Percentiles rank a stretch among this genome's conserved stretches.
These are phyloP conservation scores for Erythrocercus mccallii DNA, from an alignment of 2,113 vertebrate genomes.

Conservation along the genomic window DNA sequence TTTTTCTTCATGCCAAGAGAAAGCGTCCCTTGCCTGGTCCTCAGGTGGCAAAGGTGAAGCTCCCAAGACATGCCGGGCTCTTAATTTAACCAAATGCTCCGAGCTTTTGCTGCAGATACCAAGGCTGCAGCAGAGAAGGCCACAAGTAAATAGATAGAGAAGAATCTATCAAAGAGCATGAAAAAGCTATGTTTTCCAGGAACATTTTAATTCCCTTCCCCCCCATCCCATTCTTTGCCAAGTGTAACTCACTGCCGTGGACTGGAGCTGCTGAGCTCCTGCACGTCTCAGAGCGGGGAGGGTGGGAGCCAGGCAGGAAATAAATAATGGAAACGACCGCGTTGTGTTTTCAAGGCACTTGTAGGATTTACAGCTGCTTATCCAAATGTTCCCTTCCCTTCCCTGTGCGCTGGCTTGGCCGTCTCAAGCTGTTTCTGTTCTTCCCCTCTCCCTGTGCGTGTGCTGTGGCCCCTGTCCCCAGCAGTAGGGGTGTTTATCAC, in stretches of 20 bases:
- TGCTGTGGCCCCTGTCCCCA: neutral
- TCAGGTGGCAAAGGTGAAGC: neutral
- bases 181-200: conserved; percentile 2
- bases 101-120: neutral
- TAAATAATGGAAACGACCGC: neutral
- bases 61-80: neutral
- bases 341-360: neutral
- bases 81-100: neutral
- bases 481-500: neutral
- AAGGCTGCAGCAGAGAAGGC: neutral
- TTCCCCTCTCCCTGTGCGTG: rapidly evolving
- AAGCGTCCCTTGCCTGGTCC: neutral
- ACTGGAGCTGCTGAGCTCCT: neutral
- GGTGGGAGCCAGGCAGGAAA: conserved; percentile 10
- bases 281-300: neutral
- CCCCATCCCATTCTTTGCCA: neutral
- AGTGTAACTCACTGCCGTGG: neutral
- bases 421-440: neutral
- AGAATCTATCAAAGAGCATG: conserved; percentile 47
- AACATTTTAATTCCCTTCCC: conserved; percentile 45
- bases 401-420: rapidly evolving
- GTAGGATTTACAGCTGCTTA: conserved; percentile 16
- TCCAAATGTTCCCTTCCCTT: neutral
- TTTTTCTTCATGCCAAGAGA: rapidly evolving
- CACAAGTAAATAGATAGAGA: conserved; percentile 34